Base-by-base conservation (phyloP, 2,888 invertebrate genomes). In the Phengaris arion region DNA sequence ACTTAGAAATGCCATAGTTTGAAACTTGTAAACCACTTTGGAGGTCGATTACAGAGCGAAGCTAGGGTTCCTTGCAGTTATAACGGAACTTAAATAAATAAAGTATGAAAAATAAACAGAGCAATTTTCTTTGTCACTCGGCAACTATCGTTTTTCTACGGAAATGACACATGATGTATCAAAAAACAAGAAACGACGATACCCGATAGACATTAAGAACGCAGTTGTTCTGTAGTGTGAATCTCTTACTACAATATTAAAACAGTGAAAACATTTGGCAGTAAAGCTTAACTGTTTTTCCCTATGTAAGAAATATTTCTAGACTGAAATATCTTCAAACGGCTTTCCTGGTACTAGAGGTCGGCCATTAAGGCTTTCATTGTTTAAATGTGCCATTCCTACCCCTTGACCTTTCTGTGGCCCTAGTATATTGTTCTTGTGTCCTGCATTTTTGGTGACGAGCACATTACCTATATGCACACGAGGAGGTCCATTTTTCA, bases 311-410 rank as follows among this genome's bases (percentile, higher is more conserved):
- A 45, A 64, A 45, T 64, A 45, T 35, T 64, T 64, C 64, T 64
- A 64, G 64, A 12, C 35, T 64, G 10, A 64, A 64, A 12, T 13
- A 64, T 64, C 6, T 64, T 64, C 13, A 72, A 52, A 35, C 12
- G 35, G 72, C 72, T 45, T 68, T 13, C 52, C 22, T 51, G 48
- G 48, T 51, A 22, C 52, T 22, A 10, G 15, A 52, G 70, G 72
- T 70, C 48, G 70, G 70, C 70, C 48, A 70, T 70, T 22, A 70
- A 48, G 48, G 69, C 72, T 52, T 72, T 68, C 46, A 45, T 64
- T 70, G 69, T 22, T 52, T 72, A 72, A 54, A 72, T 72, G 72
- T 72, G 72, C 72, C 72, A 72, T 72, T 72, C 45, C 72, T 22
- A 72, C 52, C 22, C 46, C 72, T 72, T 72, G 72, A 72, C 51